Conservation (phyloP, 2,888 invertebrate genomes). For the Agriopis aurantiaria region DNA sequence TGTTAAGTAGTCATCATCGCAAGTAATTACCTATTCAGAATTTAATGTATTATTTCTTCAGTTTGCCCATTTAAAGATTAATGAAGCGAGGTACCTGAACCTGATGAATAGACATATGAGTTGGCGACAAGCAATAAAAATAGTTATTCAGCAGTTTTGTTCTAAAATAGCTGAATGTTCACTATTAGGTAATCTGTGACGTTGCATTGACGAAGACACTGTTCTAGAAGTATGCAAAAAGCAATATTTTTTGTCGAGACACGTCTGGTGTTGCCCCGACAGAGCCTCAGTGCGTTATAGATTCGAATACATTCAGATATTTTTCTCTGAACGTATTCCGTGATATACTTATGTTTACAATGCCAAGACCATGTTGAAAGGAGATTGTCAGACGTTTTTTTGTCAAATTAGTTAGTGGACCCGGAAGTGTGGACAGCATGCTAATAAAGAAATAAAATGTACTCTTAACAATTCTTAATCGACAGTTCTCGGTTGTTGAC, state of each 20-base stretch:
- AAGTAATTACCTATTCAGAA: slow-evolving; percentile 22
- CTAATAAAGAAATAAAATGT: slow-evolving; percentile 35
- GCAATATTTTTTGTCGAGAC: slow-evolving; percentile 10
- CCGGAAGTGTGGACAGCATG: slow-evolving; percentile 34
- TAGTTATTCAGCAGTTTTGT: slow-evolving; percentile 13
- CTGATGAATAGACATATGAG: slow-evolving; percentile 22
- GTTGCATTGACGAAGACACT: slow-evolving; percentile 12
- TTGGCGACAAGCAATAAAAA: slow-evolving; percentile 15
- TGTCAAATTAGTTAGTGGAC: slow-evolving; percentile 23
- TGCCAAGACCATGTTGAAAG: slow-evolving; percentile 23
- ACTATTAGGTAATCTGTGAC: slow-evolving; percentile 11
- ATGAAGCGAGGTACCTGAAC: slow-evolving; percentile 15
- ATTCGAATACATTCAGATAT: slow-evolving; percentile 56
- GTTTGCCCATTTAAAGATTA: slow-evolving; percentile 8
- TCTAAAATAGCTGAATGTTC: neutral
- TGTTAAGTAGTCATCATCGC: slow-evolving; percentile 13
- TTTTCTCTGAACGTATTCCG: slow-evolving; percentile 25
- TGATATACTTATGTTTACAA: slow-evolving; percentile 26
- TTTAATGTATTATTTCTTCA: slow-evolving; percentile 12
- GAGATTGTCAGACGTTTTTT: slow-evolving; percentile 23
- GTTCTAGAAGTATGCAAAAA: slow-evolving; percentile 6
- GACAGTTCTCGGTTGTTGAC: slow-evolving; percentile 38
- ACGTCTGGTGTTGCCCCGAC: slow-evolving; percentile 30
- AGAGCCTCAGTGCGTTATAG: slow-evolving; percentile 56
- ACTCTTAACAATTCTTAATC: slow-evolving; percentile 41